Evolutionary conservation across 2,888 invertebrate genomes (phyloP), one percentile per base, ranked within the genome.

Genomic region (Suillia variegata): DNA sequence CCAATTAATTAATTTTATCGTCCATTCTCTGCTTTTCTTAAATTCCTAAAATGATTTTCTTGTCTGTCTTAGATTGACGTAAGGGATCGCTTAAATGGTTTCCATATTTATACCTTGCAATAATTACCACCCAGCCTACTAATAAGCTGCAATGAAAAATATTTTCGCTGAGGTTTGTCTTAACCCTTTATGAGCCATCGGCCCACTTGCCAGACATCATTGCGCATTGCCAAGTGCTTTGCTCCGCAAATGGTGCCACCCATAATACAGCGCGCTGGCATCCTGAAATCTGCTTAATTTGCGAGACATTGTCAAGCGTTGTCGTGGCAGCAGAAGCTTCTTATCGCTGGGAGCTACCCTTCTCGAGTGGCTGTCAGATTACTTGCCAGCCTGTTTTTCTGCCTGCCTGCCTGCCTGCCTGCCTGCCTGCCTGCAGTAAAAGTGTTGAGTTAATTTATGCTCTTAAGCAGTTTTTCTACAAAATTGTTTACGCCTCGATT

Each of bases 331-430:
- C 5, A 26, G 26, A 6, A 26, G 26, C 26, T 26, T 6, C 26
- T 26, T n/a, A n/a, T n/a, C n/a, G n/a, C n/a, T n/a, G n/a, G n/a
- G n/a, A 38, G 4, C n/a, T 38, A 13, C 38, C n/a, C 12, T n/a
- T 8, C n/a, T 38, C n/a, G 4, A n/a, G 12, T 38, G 38, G 4
- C 13, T 6, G n/a, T 38, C n/a, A n/a, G 4, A n/a, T 38, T n/a
- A n/a, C 13, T 66, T 66, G 71, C 67, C 65, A 69, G 74, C 68
- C 64, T 50, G 24, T 13, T n/a, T 24, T 2, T n/a, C 24, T 50
- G 4, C 24, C 24, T n/a, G 50, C 13, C n/a, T 50, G 50, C 22
- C 17, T n/a, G 70, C 63, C 62, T 70, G 67, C 72, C 63, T 50
- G 24, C 4, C 24, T 51, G 33, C 8, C 33, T 18, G 51, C 10